Percentiles rank a stretch among this genome's conserved stretches.
Conservation (phyloP, 2,113 vertebrate species). For the Dicrurus megarhynchus region DNA sequence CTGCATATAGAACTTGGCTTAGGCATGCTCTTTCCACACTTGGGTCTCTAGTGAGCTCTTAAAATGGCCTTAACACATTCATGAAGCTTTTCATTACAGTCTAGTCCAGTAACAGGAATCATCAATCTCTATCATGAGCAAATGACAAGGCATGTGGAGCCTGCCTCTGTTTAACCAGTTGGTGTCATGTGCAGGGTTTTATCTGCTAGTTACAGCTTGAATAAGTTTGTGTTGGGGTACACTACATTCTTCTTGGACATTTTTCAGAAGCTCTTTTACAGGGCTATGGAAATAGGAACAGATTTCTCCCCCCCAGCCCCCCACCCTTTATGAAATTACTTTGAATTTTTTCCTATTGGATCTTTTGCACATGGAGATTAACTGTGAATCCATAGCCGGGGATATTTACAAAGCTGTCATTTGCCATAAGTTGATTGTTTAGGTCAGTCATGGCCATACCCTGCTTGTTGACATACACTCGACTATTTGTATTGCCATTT, state of each 20-base stretch:
- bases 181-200: constrained; percentile 44
- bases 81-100: constrained; percentile 72
- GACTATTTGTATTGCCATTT: constrained; percentile 41
- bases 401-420: constrained; percentile 53
- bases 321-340: constrained; percentile 49
- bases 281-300: constrained; percentile 57
- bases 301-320: not conserved
- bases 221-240: constrained; percentile 62
- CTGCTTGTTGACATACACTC: constrained; percentile 11
- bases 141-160: constrained; percentile 48
- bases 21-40: constrained; percentile 61
- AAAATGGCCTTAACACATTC: constrained; percentile 72
- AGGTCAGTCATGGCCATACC: not conserved
- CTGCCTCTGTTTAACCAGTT: constrained; percentile 53
- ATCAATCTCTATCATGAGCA: constrained; percentile 74
- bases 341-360: constrained; percentile 23
- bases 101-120: constrained; percentile 54
- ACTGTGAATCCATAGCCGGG: constrained; percentile 14
- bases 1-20: constrained; percentile 46
- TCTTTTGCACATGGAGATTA: not conserved
- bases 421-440: not conserved
- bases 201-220: constrained; percentile 73
- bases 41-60: constrained; percentile 71
- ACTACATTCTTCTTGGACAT: constrained; percentile 51
- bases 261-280: constrained; percentile 63